Evolutionary conservation across 2,888 invertebrate species (phyloP).

Genomic region (Nesidiocoris tenuis): DNA sequence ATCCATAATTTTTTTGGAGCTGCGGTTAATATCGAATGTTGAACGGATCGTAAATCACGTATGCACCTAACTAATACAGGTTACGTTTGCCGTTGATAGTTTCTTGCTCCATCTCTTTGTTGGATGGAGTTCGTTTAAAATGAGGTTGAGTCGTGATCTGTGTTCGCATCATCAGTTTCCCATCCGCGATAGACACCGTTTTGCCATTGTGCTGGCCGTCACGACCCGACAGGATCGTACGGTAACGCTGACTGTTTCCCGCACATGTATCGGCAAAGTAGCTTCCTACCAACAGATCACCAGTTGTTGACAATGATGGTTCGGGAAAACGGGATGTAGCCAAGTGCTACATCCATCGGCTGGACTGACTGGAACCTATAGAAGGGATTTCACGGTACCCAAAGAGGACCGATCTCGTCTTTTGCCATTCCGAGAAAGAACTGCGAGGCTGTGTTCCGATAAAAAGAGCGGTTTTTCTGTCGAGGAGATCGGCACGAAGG

Average conservation of each 20-base stretch:
- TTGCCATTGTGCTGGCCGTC: neutral
- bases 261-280: neutral
- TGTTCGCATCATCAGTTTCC: neutral
- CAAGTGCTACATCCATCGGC: neutral
- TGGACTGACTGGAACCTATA: neutral
- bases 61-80: too few relatives aligned
- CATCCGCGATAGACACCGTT: neutral
- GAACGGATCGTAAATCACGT: too few relatives aligned
- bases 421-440: conserved; percentile 1
- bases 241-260: neutral
- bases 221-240: neutral
- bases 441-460: neutral
- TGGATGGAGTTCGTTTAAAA: too few relatives aligned
- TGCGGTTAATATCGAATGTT: too few relatives aligned
- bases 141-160: neutral
- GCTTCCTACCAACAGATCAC: neutral
- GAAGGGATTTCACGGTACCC: neutral
- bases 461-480: neutral
- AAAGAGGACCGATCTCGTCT: neutral
- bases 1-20: too few relatives aligned
- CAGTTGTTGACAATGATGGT: neutral
- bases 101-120: too few relatives aligned
- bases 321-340: neutral
- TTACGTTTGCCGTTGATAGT: too few relatives aligned
- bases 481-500: neutral